A percentile compares a stretch with the other conserved stretches of the same genome.
Evolutionary conservation across 2,113 vertebrate genomes (phyloP).

Genomic region (Indicator indicator): DNA sequence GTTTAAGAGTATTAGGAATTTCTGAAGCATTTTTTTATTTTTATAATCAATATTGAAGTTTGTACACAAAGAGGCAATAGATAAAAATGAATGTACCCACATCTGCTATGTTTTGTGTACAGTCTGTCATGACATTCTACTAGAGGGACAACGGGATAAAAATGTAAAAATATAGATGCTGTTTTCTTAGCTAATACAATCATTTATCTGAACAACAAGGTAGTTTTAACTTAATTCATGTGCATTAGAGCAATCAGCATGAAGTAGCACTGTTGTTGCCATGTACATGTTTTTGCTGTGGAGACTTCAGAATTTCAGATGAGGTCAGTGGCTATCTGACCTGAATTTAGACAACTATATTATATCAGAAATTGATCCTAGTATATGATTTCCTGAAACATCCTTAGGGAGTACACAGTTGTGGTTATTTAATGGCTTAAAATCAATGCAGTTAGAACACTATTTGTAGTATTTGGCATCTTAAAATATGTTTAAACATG

Average conservation of each 20-base stretch:
- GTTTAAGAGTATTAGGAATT: background rate
- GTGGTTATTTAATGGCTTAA: slow-evolving; percentile 13
- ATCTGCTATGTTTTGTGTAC: background rate
- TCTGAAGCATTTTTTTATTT: background rate
- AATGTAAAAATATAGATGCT: background rate
- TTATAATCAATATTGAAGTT: background rate
- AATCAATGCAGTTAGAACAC: slow-evolving; percentile 31
- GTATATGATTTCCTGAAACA: slow-evolving; percentile 29
- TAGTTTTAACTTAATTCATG: background rate
- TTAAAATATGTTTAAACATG: slow-evolving; percentile 24
- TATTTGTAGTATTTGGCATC: slow-evolving; percentile 52
- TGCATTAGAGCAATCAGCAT: background rate
- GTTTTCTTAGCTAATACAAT: background rate
- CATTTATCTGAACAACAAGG: background rate
- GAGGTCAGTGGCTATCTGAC: background rate
- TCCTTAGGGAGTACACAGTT: background rate
- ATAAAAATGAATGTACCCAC: background rate
- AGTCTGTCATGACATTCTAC: background rate
- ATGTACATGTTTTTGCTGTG: background rate
- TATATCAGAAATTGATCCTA: slow-evolving; percentile 14
- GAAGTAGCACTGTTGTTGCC: background rate
- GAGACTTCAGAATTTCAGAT: background rate
- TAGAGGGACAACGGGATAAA: background rate
- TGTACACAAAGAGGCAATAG: background rate
- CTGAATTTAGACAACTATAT: background rate